A percentile compares a stretch with the other conserved stretches of the same genome.
These are phyloP conservation scores for Dusona sp. DNA, from an alignment of 2,888 invertebrate species.

Conservation along the genomic window DNA sequence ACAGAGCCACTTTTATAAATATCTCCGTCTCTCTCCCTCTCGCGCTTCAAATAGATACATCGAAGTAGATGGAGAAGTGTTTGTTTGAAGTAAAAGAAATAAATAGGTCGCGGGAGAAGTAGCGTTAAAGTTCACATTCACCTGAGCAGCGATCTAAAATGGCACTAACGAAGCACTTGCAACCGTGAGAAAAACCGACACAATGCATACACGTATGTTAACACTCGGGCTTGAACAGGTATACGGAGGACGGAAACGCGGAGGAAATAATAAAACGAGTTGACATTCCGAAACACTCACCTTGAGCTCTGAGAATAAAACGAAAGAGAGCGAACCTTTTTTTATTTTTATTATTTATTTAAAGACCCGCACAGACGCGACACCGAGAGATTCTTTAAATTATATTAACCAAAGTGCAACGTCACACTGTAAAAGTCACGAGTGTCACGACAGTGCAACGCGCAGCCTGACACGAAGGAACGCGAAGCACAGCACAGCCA, in stretches of 20 bases:
- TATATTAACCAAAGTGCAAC: conserved; percentile 41
- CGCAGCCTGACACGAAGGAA: conserved; percentile 50
- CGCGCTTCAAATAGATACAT: background rate
- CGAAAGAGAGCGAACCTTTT: background rate
- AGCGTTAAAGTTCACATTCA: conserved; percentile 22
- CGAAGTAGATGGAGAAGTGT: background rate
- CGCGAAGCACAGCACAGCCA: conserved; percentile 23
- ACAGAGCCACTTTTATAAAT: conserved; percentile 5
- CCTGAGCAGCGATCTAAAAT: background rate
- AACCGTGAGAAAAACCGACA: conserved; percentile 11
- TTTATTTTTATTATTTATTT: background rate
- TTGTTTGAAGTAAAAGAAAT: background rate
- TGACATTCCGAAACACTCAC: conserved; percentile 45
- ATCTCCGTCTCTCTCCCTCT: background rate
- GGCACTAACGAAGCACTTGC: conserved; percentile 3
- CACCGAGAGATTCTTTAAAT: conserved; percentile 12
- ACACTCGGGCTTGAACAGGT: conserved; percentile 11
- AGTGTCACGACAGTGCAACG: conserved; percentile 40
- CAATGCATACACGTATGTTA: conserved; percentile 25
- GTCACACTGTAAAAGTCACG: conserved; percentile 37
- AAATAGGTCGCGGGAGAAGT: conserved; percentile 8
- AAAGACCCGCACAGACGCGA: background rate
- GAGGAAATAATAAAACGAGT: conserved; percentile 3
- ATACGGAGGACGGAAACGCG: conserved; percentile 4
- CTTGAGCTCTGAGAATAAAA: conserved; percentile 17